Evolutionary conservation across 1,140 invertebrate genomes (phyloP).

Genomic region (Listronotus oregonensis): DNA sequence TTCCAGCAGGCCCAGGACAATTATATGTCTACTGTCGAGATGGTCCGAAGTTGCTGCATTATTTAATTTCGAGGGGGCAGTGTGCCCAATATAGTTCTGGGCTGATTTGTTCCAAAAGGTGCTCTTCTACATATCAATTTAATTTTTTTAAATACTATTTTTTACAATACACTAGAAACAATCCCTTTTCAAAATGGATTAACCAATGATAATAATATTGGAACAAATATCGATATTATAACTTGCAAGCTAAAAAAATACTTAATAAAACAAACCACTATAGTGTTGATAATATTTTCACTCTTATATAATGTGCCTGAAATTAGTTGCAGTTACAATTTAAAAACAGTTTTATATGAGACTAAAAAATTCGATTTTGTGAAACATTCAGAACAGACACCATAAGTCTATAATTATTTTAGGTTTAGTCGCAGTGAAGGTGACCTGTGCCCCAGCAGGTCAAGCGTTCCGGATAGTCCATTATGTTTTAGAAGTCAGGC

Average conservation of each 20-base stretch:
- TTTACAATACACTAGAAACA: too few relatives aligned
- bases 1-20: constrained; percentile 59
- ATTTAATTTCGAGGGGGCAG: constrained; percentile 58
- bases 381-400: too few relatives aligned
- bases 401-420: not conserved
- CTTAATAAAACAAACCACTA: too few relatives aligned
- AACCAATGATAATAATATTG: too few relatives aligned
- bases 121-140: constrained; percentile 4
- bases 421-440: constrained; percentile 61
- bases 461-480: constrained; percentile 40
- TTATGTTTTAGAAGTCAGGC: constrained; percentile 46
- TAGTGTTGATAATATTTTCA: too few relatives aligned
- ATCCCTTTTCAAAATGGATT: too few relatives aligned
- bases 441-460: constrained; percentile 52
- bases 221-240: too few relatives aligned
- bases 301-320: too few relatives aligned
- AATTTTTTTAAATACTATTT: not conserved
- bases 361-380: too few relatives aligned
- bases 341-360: too few relatives aligned
- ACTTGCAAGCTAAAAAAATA: too few relatives aligned
- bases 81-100: constrained; percentile 44
- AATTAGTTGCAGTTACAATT: too few relatives aligned
- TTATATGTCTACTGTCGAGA: constrained; percentile 60
- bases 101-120: constrained; percentile 19
- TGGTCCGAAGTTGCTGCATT: constrained; percentile 55